A percentile compares a stretch with the other conserved stretches of the same genome.
Evolutionary conservation across 2,113 vertebrate genomes (phyloP).

Genomic region (Cavia porcellus): DNA sequence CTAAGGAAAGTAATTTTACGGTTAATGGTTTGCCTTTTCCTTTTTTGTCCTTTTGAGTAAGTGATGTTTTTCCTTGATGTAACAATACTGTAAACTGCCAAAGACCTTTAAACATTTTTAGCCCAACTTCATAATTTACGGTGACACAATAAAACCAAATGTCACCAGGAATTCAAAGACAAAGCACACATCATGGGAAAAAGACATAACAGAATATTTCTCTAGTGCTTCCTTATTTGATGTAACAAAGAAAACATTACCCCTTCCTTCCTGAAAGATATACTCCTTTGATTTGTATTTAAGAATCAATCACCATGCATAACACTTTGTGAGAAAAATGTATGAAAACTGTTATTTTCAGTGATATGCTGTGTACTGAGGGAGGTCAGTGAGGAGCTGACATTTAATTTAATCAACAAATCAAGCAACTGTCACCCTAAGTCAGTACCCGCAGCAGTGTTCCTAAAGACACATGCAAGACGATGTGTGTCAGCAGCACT

Average conservation of each 20-base stretch:
- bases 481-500: not conserved
- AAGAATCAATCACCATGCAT: conserved; percentile 61
- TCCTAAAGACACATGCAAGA: not conserved
- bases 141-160: conserved; percentile 55
- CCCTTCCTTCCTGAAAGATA: conserved; percentile 38
- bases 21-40: not conserved
- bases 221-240: conserved; percentile 17
- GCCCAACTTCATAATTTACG: conserved; percentile 30
- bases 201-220: not conserved
- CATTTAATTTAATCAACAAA: conserved; percentile 74
- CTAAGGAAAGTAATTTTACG: not conserved
- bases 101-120: conserved; percentile 54
- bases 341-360: conserved; percentile 70
- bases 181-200: conserved; percentile 20
- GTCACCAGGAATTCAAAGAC: conserved; percentile 37
- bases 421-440: conserved; percentile 42
- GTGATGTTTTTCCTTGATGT: conserved; percentile 6
- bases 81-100: conserved; percentile 14
- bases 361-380: conserved; percentile 15
- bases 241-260: conserved; percentile 59
- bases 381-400: conserved; percentile 50
- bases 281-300: conserved; percentile 58
- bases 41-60: conserved; percentile 57
- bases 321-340: conserved; percentile 66
- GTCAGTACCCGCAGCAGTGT: conserved; percentile 19